These are phyloP conservation scores for Miniopterus natalensis DNA, from an alignment of 2,113 vertebrate genomes.

Conservation along the genomic window DNA sequence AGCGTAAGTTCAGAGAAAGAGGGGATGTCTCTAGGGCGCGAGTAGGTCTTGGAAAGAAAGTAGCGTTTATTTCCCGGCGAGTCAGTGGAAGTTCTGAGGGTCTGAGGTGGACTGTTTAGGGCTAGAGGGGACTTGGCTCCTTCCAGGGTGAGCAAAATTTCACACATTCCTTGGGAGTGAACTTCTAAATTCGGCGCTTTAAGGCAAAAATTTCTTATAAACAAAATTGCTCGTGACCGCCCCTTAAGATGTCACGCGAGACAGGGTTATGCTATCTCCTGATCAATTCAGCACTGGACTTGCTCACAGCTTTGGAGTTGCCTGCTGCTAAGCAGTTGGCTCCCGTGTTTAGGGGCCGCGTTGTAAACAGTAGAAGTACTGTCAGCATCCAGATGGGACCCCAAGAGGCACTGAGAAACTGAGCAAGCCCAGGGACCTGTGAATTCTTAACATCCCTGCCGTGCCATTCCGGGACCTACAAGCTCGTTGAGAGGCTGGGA, in stretches of 20 bases:
- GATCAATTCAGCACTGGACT: neutral
- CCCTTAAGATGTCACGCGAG: neutral
- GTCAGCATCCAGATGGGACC: neutral
- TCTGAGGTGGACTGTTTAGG: neutral
- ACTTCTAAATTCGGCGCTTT: neutral
- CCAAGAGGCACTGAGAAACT: neutral
- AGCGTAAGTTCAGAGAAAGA: neutral
- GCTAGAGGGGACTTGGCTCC: neutral
- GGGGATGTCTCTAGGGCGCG: neutral
- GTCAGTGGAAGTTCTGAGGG: neutral
- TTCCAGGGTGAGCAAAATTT: neutral
- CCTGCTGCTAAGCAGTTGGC: neutral
- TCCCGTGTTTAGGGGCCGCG: neutral
- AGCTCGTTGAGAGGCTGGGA: neutral
- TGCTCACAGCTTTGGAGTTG: neutral
- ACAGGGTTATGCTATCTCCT: neutral
- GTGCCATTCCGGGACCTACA: neutral
- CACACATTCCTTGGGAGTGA: neutral
- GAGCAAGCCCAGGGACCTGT: neutral
- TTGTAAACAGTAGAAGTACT: neutral
- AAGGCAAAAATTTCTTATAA: neutral
- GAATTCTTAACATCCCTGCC: neutral
- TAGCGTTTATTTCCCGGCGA: neutral
- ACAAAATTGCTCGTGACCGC: neutral
- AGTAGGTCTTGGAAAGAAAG: neutral